Conservation (phyloP, 2,113 vertebrate species). For the Heteronetta atricapilla region DNA sequence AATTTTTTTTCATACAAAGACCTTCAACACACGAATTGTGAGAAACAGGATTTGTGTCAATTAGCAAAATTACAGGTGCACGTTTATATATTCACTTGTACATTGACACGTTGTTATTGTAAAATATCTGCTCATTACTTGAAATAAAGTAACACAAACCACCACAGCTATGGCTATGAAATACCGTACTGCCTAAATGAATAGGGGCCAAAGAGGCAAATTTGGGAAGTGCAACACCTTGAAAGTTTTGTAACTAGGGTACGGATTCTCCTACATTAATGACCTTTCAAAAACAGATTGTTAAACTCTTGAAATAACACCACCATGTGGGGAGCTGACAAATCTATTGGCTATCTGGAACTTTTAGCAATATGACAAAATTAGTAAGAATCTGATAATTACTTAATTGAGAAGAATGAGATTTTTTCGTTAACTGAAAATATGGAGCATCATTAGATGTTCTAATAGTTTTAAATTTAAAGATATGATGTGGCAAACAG, state of each 20-base stretch:
- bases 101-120: accelerated
- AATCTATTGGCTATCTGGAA: neutral
- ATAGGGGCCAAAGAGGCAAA: neutral
- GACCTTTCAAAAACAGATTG: neutral
- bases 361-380: neutral
- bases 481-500: neutral
- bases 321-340: neutral
- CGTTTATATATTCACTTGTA: neutral
- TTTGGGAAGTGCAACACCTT: neutral
- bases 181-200: accelerated
- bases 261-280: neutral
- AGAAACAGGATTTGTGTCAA: conserved; percentile 16
- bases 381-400: neutral
- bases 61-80: neutral
- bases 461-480: neutral
- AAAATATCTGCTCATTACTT: neutral
- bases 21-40: neutral
- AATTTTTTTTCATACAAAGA: neutral
- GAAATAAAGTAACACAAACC: neutral
- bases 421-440: neutral
- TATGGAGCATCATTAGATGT: neutral
- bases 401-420: neutral
- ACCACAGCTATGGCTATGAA: neutral
- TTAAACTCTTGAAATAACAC: neutral
- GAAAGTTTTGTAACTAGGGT: neutral